A percentile compares a stretch with the other conserved stretches of the same genome.
Conservation (phyloP, 2,888 invertebrate genomes). For the Cataglyphis livida region DNA sequence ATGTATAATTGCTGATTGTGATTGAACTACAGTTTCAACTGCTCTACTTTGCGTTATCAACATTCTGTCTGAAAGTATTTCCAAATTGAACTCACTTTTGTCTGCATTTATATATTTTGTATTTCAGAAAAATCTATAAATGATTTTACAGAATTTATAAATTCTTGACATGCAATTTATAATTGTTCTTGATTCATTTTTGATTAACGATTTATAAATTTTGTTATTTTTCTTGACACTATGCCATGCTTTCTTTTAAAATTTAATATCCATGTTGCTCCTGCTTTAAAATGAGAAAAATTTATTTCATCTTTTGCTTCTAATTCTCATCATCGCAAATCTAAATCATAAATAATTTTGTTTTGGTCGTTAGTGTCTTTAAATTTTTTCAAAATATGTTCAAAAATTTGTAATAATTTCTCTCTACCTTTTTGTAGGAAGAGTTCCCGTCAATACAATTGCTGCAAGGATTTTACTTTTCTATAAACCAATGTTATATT, state of each 20-base stretch:
- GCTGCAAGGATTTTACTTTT: neutral
- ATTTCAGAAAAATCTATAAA: too few relatives aligned
- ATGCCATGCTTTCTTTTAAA: neutral
- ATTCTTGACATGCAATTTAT: neutral
- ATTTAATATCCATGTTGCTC: slow-evolving; percentile 14
- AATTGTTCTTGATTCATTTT: neutral
- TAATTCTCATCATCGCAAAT: too few relatives aligned
- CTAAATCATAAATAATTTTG: too few relatives aligned
- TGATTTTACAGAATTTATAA: neutral
- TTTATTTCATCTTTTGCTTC: neutral
- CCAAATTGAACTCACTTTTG: too few relatives aligned
- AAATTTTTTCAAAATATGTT: too few relatives aligned
- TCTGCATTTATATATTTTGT: too few relatives aligned
- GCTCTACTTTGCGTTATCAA: too few relatives aligned
- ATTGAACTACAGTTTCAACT: too few relatives aligned
- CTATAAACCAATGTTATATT: neutral
- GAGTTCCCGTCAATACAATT: neutral
- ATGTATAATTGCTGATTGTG: too few relatives aligned
- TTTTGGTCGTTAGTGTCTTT: too few relatives aligned
- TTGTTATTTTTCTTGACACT: slow-evolving; percentile 3
- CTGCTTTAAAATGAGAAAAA: neutral
- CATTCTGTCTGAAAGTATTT: too few relatives aligned
- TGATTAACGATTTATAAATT: neutral
- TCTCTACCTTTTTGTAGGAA: neutral
- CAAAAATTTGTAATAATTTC: neutral